Base-by-base conservation (phyloP, 2,113 vertebrate genomes). In the Platysternon megacephalum region DNA sequence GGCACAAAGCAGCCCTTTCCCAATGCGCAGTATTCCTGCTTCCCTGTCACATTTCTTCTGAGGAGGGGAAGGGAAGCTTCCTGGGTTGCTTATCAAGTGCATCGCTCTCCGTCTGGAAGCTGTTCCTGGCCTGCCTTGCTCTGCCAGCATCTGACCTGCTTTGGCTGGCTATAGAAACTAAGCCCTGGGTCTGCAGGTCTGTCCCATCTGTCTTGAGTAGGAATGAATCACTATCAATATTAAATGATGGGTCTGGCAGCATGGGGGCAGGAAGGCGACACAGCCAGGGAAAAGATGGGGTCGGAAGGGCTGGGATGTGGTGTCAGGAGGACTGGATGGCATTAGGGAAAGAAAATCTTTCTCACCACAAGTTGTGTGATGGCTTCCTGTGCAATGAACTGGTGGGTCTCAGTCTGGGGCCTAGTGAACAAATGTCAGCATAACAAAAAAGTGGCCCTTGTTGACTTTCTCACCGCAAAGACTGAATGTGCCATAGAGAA, bases 221-320 rank as follows among this genome's bases (percentile, higher is more conserved):
- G 1, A 89, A 89, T 79, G 61, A 95, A 86, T 91, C 92, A 26
- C 82, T 93, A 82, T 96, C 91, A 90, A 76, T 92, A 84, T 48
- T 84, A 94, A 96, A 95, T 32, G 39, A 82, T 96, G 78, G 90
- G 29, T 88, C 93, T 94, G 51, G 61, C 56, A 94, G 87, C 79
- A 58, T 46, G 49, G 90, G 85, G 46, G 28, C 39, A 48, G 22
- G 49, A 86, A 78, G 0, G 51, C 48, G n/a, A n/a, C 61, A 46
- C 3, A 44, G 24, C 24, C 39, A 44, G n/a, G 72, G 72, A 76
- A 44, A 76, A 44, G 72, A 6, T 26, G n/a, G n/a, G 10, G n/a
- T 74, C 11, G 2, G 68, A 44, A 42, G 6, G 39, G 72, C 72
- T 42, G 39, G 39, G 72, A 76, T 24, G 72, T 76, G 53, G 42